These are phyloP conservation scores for Apis florea DNA, from an alignment of 1,140 invertebrate genomes.

Conservation along the genomic window DNA sequence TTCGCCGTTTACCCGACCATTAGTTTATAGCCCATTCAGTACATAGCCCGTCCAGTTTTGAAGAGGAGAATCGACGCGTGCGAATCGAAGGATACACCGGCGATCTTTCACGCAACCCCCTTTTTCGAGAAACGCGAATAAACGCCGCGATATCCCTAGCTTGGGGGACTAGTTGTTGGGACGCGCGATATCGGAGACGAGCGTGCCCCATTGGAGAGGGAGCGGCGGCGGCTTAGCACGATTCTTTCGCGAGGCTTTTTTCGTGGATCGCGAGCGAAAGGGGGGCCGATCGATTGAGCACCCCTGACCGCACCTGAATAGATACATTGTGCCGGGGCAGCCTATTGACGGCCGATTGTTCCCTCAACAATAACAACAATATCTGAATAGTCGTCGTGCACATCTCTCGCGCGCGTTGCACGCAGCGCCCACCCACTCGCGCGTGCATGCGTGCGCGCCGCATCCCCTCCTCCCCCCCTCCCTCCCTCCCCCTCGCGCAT, in stretches of 20 bases:
- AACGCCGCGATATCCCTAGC: too few species aligned
- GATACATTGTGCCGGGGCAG: conserved; percentile 79
- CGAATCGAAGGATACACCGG: too few species aligned
- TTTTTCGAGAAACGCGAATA: too few species aligned
- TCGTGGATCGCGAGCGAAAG: conserved; percentile 59
- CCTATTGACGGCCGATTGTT: conserved; percentile 81
- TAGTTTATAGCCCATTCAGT: too few species aligned
- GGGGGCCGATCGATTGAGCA: conserved; percentile 75
- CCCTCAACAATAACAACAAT: conserved; percentile 81
- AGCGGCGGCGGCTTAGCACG: conserved; percentile 4
- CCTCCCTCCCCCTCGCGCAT: too few species aligned
- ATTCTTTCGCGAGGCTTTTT: conserved; percentile 54
- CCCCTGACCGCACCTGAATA: conserved; percentile 79
- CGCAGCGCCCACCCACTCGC: conserved; percentile 66
- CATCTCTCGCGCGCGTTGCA: conserved; percentile 75
- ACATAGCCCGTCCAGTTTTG: too few species aligned
- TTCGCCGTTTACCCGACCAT: neutral
- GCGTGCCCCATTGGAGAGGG: too few species aligned
- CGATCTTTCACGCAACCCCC: too few species aligned
- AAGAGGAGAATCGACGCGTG: too few species aligned
- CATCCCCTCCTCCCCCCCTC: too few species aligned
- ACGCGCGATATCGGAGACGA: too few species aligned
- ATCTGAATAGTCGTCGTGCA: conserved; percentile 79
- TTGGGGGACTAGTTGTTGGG: too few species aligned
- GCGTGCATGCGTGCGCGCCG: conserved; percentile 33